Conservation (phyloP, 2,888 invertebrate species). For the Ophioninae sp. region DNA sequence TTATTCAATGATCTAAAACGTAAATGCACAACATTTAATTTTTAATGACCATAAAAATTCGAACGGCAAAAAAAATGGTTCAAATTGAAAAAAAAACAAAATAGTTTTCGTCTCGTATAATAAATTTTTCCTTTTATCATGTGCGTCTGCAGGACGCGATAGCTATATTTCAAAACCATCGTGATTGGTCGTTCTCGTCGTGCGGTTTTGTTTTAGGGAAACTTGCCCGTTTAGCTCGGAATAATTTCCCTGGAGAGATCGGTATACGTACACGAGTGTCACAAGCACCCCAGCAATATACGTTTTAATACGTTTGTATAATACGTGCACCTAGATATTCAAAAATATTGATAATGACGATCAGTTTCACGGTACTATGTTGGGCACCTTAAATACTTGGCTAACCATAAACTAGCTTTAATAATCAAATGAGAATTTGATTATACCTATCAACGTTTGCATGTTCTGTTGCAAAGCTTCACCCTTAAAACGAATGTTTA, state of each 20-base stretch:
- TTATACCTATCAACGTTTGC: background rate
- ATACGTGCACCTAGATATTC: constrained; percentile 10
- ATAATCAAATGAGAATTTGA: background rate
- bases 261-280: constrained; percentile 13
- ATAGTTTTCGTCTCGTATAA: background rate
- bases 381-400: background rate
- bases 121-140: background rate
- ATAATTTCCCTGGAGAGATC: constrained; percentile 60
- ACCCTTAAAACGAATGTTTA: no score
- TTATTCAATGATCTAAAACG: no score
- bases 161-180: constrained; percentile 39
- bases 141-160: background rate
- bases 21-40: no score
- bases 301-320: constrained; percentile 21
- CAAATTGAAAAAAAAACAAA: no score
- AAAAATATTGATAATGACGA: background rate
- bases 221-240: constrained; percentile 29
- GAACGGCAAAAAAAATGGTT: no score
- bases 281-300: constrained; percentile 19
- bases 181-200: constrained; percentile 47
- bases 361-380: constrained; percentile 3
- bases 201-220: constrained; percentile 41
- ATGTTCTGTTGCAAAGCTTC: no score
- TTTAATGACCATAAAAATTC: no score
- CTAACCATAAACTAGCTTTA: background rate